These are phyloP conservation scores for Cygnus atratus DNA, from an alignment of 2,113 vertebrate species.

Conservation along the genomic window DNA sequence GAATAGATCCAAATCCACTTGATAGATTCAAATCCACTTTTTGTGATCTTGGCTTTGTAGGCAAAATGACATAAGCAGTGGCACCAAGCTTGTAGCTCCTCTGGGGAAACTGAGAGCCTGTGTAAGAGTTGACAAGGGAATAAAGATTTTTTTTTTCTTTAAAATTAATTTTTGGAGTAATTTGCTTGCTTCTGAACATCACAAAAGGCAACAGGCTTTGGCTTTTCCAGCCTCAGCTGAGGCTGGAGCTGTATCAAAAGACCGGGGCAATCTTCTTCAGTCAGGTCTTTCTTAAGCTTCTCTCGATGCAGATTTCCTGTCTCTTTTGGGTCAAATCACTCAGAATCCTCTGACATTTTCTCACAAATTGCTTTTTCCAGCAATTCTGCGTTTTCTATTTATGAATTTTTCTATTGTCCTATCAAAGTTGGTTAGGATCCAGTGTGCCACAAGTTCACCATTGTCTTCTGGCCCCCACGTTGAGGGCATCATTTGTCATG, in stretches of 20 bases:
- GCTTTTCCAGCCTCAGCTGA: not conserved
- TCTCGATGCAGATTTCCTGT: not conserved
- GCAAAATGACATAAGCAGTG: not conserved
- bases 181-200: not conserved
- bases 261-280: not conserved
- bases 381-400: not conserved
- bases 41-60: slow-evolving; percentile 8
- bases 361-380: not conserved
- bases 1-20: not conserved
- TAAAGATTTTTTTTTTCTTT: not conserved
- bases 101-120: not conserved
- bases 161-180: not conserved
- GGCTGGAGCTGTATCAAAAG: not conserved
- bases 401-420: slow-evolving; percentile 22
- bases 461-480: not conserved
- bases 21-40: not conserved
- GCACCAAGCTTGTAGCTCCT: not conserved
- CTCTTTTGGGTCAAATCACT: not conserved
- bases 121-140: not conserved
- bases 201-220: not conserved
- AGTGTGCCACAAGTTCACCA: not conserved
- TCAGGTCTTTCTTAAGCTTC: not conserved
- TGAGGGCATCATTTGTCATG: slow-evolving; percentile 32
- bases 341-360: not conserved
- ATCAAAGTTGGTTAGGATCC: slow-evolving; percentile 29